Evolutionary conservation across 2,888 invertebrate genomes (phyloP).

Genomic region (Blastobasis lacticolella): DNA sequence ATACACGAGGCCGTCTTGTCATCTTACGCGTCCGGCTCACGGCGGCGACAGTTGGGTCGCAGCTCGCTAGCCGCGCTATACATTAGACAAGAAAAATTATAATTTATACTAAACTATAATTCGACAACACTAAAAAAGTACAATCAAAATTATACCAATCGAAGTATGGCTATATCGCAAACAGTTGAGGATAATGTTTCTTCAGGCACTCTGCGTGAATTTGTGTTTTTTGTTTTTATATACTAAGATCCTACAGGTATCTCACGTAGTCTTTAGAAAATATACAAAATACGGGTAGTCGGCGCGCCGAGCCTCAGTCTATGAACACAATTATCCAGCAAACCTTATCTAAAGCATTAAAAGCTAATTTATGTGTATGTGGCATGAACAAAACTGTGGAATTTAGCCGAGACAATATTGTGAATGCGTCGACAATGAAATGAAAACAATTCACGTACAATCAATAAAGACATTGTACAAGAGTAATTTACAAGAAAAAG

Average conservation of each 20-base stretch:
- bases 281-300: conserved; percentile 49
- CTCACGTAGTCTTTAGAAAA: conserved; percentile 37
- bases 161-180: conserved; percentile 62
- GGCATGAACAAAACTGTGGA: conserved; percentile 65
- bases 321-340: conserved; percentile 72
- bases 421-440: conserved; percentile 11
- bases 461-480: too few relatives aligned
- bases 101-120: conserved; percentile 63
- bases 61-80: conserved; percentile 12
- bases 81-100: conserved; percentile 36
- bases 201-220: conserved; percentile 72
- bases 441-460: too few relatives aligned
- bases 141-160: conserved; percentile 53
- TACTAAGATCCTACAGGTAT: conserved; percentile 45
- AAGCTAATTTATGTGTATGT: conserved; percentile 70
- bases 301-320: conserved; percentile 48
- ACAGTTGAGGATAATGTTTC: conserved; percentile 57
- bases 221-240: conserved; percentile 42
- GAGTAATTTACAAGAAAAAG: too few relatives aligned
- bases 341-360: conserved; percentile 72
- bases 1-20: conserved; percentile 42
- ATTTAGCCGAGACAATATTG: conserved; percentile 48
- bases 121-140: conserved; percentile 55
- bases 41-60: not conserved
- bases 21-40: conserved; percentile 15